Base-by-base conservation (phyloP, 2,888 invertebrate species). In the Cetonia aurata region DNA sequence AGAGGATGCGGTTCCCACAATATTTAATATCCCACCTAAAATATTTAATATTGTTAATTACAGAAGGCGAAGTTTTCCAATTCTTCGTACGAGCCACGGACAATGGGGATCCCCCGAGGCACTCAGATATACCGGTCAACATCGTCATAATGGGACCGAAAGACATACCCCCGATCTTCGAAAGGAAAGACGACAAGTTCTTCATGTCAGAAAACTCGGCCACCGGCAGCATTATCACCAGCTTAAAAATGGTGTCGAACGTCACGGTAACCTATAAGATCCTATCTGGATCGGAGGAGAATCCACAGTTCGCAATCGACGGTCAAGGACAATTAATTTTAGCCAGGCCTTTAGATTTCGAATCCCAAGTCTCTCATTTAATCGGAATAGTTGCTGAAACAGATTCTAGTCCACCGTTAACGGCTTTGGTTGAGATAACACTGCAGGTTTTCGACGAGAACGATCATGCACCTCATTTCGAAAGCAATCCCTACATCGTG, bases 61-160 rank as follows among this genome's bases (percentile, higher is more conserved):
- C 79, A 92, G 93, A 90, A 82, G 92, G 92, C 71, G 90, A 93
- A 83, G 87, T 92, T 67, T 92, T 95, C 83, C 95, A 95, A 85
- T 93, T 97, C 83, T 96, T 96, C 86, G 92, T 98, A 65, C 90
- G 95, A 72, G 98, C 96, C 13, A 90, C 90, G 65, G 97, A 98
- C 86, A 89, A 89, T 79, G 96, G 96, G 0, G 86, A 87, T 12
- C 89, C 88, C 70, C 90, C 93, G 52, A 91, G 92, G 75, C 92
- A 94, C 83, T 89, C 90, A 46, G 94, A 95, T 81, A 93, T 95
- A 67, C 93, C 96, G 6, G 90, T 98, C 33, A 89, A 90, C 71
- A 90, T 98, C 77, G 89, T 90, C 80, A 89, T 98, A 75, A 92
- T 93, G 87, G 89, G 89, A 59, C 85, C 90, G 1, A 88, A 88